Evolutionary conservation across 2,797 vertebrate species (phyloP).

Genomic region (Bradypodion pumilum): DNA sequence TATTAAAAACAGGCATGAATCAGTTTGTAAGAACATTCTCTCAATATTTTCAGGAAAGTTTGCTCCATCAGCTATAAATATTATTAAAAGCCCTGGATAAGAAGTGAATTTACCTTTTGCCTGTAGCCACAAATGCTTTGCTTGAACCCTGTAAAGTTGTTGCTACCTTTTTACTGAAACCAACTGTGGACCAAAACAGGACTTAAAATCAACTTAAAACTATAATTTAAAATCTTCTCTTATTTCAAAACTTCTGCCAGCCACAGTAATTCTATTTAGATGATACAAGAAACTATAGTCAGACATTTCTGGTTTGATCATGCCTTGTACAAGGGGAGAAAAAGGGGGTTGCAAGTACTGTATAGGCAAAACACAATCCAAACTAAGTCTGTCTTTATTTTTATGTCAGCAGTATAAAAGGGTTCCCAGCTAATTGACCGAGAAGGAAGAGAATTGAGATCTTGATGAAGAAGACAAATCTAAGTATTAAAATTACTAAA

Average conservation of each 20-base stretch:
- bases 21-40: background rate
- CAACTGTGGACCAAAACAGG: background rate
- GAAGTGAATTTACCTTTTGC: background rate
- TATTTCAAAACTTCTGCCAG: background rate
- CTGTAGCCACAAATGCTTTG: background rate
- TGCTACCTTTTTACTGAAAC: background rate
- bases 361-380: background rate
- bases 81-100: background rate
- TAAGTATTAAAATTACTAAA: slow-evolving; percentile 47
- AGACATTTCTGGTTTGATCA: background rate
- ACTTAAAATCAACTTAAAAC: background rate
- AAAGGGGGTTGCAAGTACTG: background rate
- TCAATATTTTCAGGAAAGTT: background rate
- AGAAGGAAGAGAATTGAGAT: slow-evolving; percentile 36
- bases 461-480: slow-evolving; percentile 51
- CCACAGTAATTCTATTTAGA: background rate
- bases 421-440: slow-evolving; percentile 55
- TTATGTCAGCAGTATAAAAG: slow-evolving; percentile 48
- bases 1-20: slow-evolving; percentile 33
- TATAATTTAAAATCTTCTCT: background rate
- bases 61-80: background rate
- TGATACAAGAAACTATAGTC: background rate
- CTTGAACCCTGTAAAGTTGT: background rate
- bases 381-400: background rate
- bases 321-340: background rate